Percentiles rank a stretch among this genome's conserved stretches.
These are phyloP conservation scores for Chrysopilus asiliformis DNA, from an alignment of 2,888 invertebrate species.

Conservation along the genomic window DNA sequence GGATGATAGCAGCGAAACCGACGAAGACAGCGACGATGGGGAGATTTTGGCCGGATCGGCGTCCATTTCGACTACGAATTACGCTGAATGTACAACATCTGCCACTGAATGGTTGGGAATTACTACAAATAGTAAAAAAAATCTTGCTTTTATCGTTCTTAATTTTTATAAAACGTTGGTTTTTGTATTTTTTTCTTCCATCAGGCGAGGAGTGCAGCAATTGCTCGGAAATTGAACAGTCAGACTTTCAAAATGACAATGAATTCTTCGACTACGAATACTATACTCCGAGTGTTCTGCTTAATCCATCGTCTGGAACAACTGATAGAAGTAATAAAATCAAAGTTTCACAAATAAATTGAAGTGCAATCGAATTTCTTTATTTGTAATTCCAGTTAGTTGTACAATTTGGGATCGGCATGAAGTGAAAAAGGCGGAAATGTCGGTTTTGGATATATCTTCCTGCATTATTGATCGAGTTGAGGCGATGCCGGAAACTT, in stretches of 20 bases:
- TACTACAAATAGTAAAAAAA: conserved; percentile 68
- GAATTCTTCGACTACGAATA: conserved; percentile 48
- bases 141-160: conserved; percentile 1
- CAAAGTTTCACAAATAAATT: not conserved
- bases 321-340: conserved; percentile 58
- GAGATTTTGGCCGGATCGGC: conserved; percentile 49
- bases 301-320: conserved; percentile 54
- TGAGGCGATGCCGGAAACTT: conserved; percentile 64
- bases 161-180: not conserved
- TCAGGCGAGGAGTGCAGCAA: conserved; percentile 66
- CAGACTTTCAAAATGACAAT: conserved; percentile 44
- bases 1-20: conserved; percentile 24
- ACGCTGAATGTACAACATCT: conserved; percentile 45
- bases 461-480: conserved; percentile 87
- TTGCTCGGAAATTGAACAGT: conserved; percentile 60
- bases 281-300: conserved; percentile 58
- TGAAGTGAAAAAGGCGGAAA: conserved; percentile 82
- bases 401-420: conserved; percentile 91
- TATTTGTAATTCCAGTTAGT: conserved; percentile 50
- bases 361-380: not conserved
- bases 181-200: conserved; percentile 8
- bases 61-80: conserved; percentile 29
- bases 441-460: conserved; percentile 89
- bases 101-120: conserved; percentile 79
- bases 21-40: conserved; percentile 40